These are phyloP conservation scores for Spondyliosoma cantharus DNA, from an alignment of 2,797 vertebrate genomes.

Conservation along the genomic window DNA sequence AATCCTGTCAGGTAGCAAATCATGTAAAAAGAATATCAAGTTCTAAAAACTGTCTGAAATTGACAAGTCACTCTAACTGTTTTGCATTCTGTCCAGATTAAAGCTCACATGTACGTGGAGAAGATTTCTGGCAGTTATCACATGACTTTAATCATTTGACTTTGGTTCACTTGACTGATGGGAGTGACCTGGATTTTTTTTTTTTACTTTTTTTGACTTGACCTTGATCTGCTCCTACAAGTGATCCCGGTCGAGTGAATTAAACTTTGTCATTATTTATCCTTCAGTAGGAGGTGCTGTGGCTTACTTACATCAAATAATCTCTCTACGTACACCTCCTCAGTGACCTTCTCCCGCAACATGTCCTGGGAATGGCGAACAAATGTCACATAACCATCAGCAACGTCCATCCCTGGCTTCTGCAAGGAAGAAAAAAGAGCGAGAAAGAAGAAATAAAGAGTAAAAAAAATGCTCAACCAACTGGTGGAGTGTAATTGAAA, in stretches of 20 bases:
- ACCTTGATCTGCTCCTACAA: slow-evolving; percentile 12
- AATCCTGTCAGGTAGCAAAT: no score
- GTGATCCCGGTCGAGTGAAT: slow-evolving; percentile 16
- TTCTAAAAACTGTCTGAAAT: neutral
- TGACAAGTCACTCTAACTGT: no score
- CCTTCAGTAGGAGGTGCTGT: neutral
- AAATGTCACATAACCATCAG: slow-evolving; percentile 98
- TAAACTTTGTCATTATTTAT: slow-evolving; percentile 8
- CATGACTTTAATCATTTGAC: neutral
- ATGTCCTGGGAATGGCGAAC: slow-evolving; percentile 99
- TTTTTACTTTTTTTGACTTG: no score
- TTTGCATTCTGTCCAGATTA: neutral
- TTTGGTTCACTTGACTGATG: neutral
- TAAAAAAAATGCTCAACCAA: neutral
- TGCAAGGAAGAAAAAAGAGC: slow-evolving; percentile 71
- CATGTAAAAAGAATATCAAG: no score
- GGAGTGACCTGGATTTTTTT: slow-evolving; percentile 1
- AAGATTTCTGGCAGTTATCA: neutral
- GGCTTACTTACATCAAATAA: slow-evolving; percentile 97
- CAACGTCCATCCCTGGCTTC: slow-evolving; percentile 99
- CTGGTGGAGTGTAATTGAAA: neutral
- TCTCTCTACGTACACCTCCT: slow-evolving; percentile 99
- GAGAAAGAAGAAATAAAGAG: neutral
- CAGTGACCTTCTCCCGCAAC: slow-evolving; percentile 99
- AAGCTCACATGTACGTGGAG: slow-evolving; percentile 5